Base-by-base conservation (phyloP, 2,797 vertebrate species). In the Sebastes cheni region DNA sequence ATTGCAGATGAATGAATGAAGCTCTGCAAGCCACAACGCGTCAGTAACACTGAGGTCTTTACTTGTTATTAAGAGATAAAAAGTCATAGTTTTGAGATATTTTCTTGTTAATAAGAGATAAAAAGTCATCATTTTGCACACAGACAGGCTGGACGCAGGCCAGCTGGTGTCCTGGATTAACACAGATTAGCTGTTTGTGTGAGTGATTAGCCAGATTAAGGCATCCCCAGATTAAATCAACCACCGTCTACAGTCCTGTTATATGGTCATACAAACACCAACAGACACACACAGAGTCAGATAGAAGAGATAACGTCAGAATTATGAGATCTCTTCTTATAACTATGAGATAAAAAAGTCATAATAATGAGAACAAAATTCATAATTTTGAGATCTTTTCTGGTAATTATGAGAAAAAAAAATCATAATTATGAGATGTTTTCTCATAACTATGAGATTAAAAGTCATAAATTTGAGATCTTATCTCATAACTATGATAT, bases 81-180 rank as follows among this genome's bases (percentile, higher is more conserved):
- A 42, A 42, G 39, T 42, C 13, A 42, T 42, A 42, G 5, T 14
- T 42, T 42, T 14, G 39, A 42, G 39, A 42, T 42, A 13, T 42
- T 42, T 42, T 13, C 39, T 42, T 42, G 39, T 42, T 42, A 42
- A 1, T 3, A 46, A 46, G 14, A 6, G 39, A 62, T 39, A 42
- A 42, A 42, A 42, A 16, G 39, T 16, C 5, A 32, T 32, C 14
- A 46, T 18, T 42, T 42, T 42, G 36, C n/a, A 64, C n/a, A 16
- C 32, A 39, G 34, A 65, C 62, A 65, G 10, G 20, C 36, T 91
- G 91, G 86, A 90, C 3, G 1, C 32, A 8, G 46, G 85, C 88
- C 92, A 91, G 85, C 67, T 90, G 91, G 90, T 65, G 78, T 75
- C 81, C 81, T 54, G 56, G 91, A 92, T 93, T 90, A 92, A 65